Base-by-base conservation (phyloP, 2,113 vertebrate genomes). In the Oncorhynchus masou region DNA sequence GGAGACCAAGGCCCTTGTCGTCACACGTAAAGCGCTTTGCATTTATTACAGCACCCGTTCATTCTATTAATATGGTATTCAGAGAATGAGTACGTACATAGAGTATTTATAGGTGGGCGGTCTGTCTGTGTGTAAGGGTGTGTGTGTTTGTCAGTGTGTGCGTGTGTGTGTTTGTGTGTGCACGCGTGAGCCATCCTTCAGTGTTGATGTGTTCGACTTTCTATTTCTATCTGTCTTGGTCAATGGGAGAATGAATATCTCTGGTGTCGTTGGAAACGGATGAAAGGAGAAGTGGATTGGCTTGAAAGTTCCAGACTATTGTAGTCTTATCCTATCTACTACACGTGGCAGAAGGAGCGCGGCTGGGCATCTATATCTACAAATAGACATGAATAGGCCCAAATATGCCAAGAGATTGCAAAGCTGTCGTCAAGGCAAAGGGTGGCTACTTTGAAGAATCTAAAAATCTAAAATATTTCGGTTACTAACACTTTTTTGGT, bases 21-120 rank as follows among this genome's bases (percentile, higher is more conserved):
- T 88, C 84, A 87, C 85, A 91, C 79, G 70, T 83, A 87, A 86
- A 87, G 87, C 84, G 84, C 87, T 89, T 89, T 89, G 80, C 79
- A 86, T 91, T 86, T 81, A 92, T 90, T 91, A 89, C 78, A 5
- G 4, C 49, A 86, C 59, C 78, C 68, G 85, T 81, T 79, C 75
- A 78, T 79, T 85, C 86, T 80, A 79, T 88, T 90, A 88, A 85
- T 88, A 85, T 77, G 68, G 78, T 70, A 79, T 83, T 75, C 77
- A 86, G 75, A 80, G 79, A 75, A 62, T 68, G 51, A 68, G 16
- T 62, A 45, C 2, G 16, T 62, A 45, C 2, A 45, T 45, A 45
- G 39, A 45, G 39, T 45, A 45, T 45, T 2, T 2, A 2, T 45
- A 1, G 8, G 39, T 2, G 9, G 8, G 39, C 2, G 39, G 59